These are phyloP conservation scores for Diglossa brunneiventris DNA, from an alignment of 2,113 vertebrate species.

Conservation along the genomic window DNA sequence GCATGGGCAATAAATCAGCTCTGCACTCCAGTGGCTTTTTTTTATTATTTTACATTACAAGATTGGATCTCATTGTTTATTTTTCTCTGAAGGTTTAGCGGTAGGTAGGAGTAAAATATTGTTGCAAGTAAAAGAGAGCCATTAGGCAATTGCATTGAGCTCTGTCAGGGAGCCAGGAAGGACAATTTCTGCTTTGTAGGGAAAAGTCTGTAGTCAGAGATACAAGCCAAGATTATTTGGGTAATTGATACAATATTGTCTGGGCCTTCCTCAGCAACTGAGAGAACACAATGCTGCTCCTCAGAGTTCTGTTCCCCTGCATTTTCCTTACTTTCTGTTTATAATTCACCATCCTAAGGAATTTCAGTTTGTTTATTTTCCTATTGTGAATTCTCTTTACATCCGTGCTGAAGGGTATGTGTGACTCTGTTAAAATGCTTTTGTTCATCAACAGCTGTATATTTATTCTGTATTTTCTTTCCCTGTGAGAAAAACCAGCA, in stretches of 20 bases:
- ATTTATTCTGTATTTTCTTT: background rate
- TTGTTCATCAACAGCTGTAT: background rate
- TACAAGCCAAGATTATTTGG: constrained; percentile 21
- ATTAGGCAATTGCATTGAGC: constrained; percentile 60
- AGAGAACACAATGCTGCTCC: background rate
- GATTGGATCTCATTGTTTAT: constrained; percentile 67
- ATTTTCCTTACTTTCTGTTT: background rate
- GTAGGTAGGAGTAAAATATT: constrained; percentile 61
- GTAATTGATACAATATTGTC: background rate
- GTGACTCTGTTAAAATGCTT: background rate
- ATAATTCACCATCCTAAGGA: constrained; percentile 27
- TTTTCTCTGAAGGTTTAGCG: constrained; percentile 66
- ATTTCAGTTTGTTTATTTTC: constrained; percentile 33
- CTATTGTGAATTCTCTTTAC: background rate
- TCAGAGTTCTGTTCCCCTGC: background rate
- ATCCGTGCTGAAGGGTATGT: background rate
- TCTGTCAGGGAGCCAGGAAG: background rate
- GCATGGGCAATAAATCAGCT: constrained; percentile 37
- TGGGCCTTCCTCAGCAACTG: background rate
- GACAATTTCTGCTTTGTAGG: constrained; percentile 9
- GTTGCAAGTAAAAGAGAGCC: constrained; percentile 33
- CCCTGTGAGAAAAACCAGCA: background rate
- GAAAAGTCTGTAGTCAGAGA: background rate
- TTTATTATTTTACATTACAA: constrained; percentile 62
- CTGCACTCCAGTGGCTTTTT: background rate